Percentiles rank a stretch among this genome's conserved stretches.
Conservation (phyloP, 2,113 vertebrate species). For the Trematomus loennbergii region DNA sequence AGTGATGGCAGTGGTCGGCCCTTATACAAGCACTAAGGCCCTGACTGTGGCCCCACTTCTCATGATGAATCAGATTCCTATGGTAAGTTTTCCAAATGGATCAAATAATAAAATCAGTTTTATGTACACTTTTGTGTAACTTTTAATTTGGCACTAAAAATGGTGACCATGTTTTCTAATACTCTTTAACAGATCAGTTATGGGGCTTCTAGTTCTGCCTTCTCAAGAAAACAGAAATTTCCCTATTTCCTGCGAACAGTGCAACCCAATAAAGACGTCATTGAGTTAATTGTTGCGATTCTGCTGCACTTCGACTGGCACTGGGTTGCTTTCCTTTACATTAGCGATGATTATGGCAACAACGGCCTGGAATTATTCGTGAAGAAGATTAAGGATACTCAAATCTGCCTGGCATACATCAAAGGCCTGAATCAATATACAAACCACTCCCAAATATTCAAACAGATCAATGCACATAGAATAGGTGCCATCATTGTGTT, state of each 20-base stretch:
- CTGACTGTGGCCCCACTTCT: constrained; percentile 79
- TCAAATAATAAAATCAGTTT: not conserved
- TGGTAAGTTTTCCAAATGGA: constrained; percentile 77
- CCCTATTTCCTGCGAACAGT: constrained; percentile 88
- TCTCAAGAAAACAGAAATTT: constrained; percentile 81
- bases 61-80: constrained; percentile 81
- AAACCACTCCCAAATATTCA: constrained; percentile 60
- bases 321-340: constrained; percentile 87
- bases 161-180: not conserved
- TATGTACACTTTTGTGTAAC: not conserved
- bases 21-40: constrained; percentile 69
- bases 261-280: constrained; percentile 82
- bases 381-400: constrained; percentile 26
- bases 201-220: constrained; percentile 71
- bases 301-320: constrained; percentile 85
- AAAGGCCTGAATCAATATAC: constrained; percentile 33
- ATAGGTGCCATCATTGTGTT: constrained; percentile 77
- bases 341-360: constrained; percentile 75
- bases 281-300: constrained; percentile 81
- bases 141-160: not conserved
- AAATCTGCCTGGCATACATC: constrained; percentile 84
- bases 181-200: constrained; percentile 85
- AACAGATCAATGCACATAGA: constrained; percentile 60
- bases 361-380: constrained; percentile 71
- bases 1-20: constrained; percentile 40